These are phyloP conservation scores for Python bivittatus DNA, from an alignment of 2,113 vertebrate genomes.

Conservation along the genomic window DNA sequence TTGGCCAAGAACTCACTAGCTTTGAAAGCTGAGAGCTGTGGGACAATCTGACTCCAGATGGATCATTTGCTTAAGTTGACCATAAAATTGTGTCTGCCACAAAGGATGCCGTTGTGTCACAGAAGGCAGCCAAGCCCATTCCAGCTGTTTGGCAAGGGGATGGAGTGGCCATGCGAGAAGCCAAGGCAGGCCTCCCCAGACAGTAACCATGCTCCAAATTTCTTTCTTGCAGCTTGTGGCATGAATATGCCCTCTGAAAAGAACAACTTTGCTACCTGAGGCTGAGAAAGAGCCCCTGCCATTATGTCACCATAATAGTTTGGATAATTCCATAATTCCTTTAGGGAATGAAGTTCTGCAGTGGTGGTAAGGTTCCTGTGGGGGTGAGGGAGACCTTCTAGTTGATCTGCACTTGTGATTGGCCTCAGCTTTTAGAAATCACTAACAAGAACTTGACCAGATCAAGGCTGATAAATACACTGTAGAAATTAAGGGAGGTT, in stretches of 20 bases:
- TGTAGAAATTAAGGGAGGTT: too few relatives aligned
- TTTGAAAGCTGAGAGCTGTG: not conserved
- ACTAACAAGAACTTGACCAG: not conserved
- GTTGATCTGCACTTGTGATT: not conserved
- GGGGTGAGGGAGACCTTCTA: not conserved
- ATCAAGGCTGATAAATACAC: not conserved
- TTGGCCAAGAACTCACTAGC: not conserved
- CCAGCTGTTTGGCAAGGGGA: not conserved
- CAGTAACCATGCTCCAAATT: not conserved
- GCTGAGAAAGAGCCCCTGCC: not conserved
- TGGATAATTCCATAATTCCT: not conserved
- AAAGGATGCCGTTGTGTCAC: not conserved
- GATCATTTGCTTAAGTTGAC: not conserved
- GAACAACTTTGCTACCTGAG: not conserved
- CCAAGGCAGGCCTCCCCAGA: not conserved
- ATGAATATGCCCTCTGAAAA: slow-evolving; percentile 49
- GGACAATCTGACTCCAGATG: not conserved
- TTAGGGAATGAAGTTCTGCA: not conserved
- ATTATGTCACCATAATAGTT: not conserved
- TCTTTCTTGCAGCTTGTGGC: slow-evolving; percentile 57
- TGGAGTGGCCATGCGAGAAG: not conserved
- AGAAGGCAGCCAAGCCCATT: not conserved
- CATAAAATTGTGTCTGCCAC: slow-evolving; percentile 21
- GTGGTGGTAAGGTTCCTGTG: not conserved
- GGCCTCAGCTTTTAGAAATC: not conserved